Percentiles rank a stretch among this genome's conserved stretches.
Evolutionary conservation across 2,113 vertebrate genomes (phyloP).

Genomic region (Apus apus): DNA sequence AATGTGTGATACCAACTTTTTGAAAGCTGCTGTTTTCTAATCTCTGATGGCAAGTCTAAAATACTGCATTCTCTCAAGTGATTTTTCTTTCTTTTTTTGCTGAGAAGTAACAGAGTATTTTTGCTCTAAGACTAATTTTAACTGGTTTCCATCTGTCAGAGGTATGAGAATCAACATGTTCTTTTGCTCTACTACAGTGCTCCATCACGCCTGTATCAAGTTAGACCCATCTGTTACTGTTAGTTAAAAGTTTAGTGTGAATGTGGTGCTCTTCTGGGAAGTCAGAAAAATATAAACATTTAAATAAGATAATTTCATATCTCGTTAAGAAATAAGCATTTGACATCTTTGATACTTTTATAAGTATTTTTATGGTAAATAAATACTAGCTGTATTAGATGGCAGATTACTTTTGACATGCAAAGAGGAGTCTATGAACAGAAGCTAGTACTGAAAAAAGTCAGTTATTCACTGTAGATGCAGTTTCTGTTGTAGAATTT

Average conservation of each 20-base stretch:
- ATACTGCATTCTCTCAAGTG: neutral
- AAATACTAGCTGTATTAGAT: neutral
- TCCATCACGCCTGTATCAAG: neutral
- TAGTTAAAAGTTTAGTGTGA: conserved; percentile 26
- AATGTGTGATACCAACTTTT: neutral
- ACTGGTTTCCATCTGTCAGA: conserved; percentile 46
- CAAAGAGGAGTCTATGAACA: neutral
- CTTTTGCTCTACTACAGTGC: conserved; percentile 4
- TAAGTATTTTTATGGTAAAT: neutral
- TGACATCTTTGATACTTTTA: neutral
- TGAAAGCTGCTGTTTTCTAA: conserved; percentile 23
- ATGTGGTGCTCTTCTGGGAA: neutral
- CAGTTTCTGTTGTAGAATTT: neutral
- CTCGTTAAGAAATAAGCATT: neutral
- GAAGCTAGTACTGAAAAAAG: neutral
- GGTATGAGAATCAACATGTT: conserved; percentile 48
- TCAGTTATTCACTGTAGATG: neutral
- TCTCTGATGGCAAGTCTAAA: neutral
- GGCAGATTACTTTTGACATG: neutral
- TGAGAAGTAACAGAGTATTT: conserved; percentile 6
- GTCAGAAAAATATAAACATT: neutral
- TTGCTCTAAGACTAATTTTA: conserved; percentile 44
- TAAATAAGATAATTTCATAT: neutral
- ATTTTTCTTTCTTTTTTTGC: neutral
- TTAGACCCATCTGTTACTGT: conserved; percentile 47